These are phyloP conservation scores for Thyatira batis DNA, from an alignment of 2,888 invertebrate species.

Conservation along the genomic window DNA sequence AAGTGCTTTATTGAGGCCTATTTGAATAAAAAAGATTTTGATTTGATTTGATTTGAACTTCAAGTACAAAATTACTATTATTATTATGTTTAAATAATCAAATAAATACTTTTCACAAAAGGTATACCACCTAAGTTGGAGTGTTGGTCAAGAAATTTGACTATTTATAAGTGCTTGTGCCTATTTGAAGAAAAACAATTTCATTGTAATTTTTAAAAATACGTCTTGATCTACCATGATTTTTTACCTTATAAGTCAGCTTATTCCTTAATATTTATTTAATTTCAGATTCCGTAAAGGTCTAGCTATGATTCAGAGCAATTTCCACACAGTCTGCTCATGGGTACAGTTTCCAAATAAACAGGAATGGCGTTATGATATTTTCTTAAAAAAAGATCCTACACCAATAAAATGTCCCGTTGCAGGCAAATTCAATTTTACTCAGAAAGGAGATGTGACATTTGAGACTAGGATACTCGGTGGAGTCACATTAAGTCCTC, in stretches of 20 bases:
- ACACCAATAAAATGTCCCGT: constrained; percentile 96
- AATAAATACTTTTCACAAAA: too few relatives aligned
- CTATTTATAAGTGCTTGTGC: too few relatives aligned
- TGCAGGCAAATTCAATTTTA: constrained; percentile 97
- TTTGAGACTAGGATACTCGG: constrained; percentile 97
- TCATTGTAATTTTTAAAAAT: neutral
- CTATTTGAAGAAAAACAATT: too few relatives aligned
- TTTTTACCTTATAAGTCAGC: too few relatives aligned
- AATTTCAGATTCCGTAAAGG: constrained; percentile 90
- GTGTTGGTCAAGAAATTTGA: too few relatives aligned
- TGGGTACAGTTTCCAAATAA: constrained; percentile 96
- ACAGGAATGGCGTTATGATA: constrained; percentile 93
- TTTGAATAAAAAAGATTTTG: too few relatives aligned
- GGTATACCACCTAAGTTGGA: too few relatives aligned
- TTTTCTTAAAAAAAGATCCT: constrained; percentile 93
- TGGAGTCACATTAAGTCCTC: constrained; percentile 96
- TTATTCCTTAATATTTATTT: neutral
- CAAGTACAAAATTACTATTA: too few relatives aligned
- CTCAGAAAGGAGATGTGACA: constrained; percentile 93
- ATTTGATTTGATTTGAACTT: too few relatives aligned
- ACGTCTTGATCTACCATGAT: too few relatives aligned
- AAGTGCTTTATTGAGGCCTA: too few relatives aligned
- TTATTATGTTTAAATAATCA: too few relatives aligned
- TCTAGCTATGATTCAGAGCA: constrained; percentile 93
- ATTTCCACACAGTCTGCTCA: constrained; percentile 96